A percentile compares a stretch with the other conserved stretches of the same genome.
These are phyloP conservation scores for Drosophila dunni DNA, from an alignment of 1,140 invertebrate species.

Conservation along the genomic window DNA sequence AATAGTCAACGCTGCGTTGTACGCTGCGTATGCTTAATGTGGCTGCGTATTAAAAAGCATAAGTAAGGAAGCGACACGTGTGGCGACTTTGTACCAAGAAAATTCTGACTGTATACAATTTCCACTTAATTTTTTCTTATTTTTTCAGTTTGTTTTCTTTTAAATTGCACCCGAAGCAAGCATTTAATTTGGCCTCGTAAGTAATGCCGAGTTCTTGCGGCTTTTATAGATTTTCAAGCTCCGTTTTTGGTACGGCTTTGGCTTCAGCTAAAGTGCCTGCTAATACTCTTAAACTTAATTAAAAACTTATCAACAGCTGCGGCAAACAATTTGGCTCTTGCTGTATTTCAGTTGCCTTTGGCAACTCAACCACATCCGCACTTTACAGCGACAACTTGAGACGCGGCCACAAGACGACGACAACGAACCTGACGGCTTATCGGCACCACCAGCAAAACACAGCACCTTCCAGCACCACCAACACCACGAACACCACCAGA, in stretches of 20 bases:
- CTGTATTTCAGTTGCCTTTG: slow-evolving; percentile 38
- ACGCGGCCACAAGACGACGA: slow-evolving; percentile 1
- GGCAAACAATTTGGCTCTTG: slow-evolving; percentile 64
- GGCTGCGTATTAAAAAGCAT: slow-evolving; percentile 7
- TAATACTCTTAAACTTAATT: slow-evolving; percentile 77
- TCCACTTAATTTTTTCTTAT: background rate
- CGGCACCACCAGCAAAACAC: background rate
- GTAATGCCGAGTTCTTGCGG: slow-evolving; percentile 31
- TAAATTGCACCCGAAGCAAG: slow-evolving; percentile 17
- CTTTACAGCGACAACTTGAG: slow-evolving; percentile 3
- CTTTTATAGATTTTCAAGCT: slow-evolving; percentile 33
- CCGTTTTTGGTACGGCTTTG: background rate
- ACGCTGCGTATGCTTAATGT: slow-evolving; percentile 40
- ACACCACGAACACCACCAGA: background rate
- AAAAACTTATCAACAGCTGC: slow-evolving; percentile 79
- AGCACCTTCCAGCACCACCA: background rate
- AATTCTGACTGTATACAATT: slow-evolving; percentile 13
- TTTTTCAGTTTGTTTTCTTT: slow-evolving; percentile 17
- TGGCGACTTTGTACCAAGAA: background rate
- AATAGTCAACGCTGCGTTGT: slow-evolving; percentile 31
- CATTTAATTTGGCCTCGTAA: slow-evolving; percentile 28
- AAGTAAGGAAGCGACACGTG: slow-evolving; percentile 10
- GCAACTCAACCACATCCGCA: slow-evolving; percentile 18
- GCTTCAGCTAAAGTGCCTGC: slow-evolving; percentile 56
- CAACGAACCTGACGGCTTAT: slow-evolving; percentile 4